A percentile compares a stretch with the other conserved stretches of the same genome.
phyloP scores from a whole-genome alignment of 2,888 invertebrate genomes.

The Heteromurus nitidus region DNA sequence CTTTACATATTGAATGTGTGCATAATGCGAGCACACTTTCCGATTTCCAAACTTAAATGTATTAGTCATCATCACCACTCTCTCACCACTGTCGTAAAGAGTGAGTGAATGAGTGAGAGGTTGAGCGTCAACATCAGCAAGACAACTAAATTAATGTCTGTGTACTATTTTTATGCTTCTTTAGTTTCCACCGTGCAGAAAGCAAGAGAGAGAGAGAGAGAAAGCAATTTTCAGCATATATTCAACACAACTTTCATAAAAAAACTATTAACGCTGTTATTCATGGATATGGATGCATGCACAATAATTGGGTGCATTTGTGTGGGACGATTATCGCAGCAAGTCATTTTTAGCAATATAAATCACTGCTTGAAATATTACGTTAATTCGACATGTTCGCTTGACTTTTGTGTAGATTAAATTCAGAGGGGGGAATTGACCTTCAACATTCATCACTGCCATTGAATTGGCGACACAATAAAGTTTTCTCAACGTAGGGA shows the following conservation, averaged over 20 bases:
- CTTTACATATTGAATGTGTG: not conserved
- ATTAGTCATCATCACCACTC: not conserved
- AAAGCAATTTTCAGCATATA: no score
- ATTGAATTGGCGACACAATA: not conserved
- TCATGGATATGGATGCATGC: no score
- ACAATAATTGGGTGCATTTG: no score
- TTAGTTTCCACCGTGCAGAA: no score
- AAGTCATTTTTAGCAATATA: not conserved
- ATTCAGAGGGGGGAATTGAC: not conserved
- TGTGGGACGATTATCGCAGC: not conserved
- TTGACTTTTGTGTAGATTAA: not conserved
- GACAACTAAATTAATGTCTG: not conserved
- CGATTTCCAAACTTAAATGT: not conserved
- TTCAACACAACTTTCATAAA: no score
- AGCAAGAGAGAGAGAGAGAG: no score
- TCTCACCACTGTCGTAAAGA: not conserved
- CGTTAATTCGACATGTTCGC: not conserved
- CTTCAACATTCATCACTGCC: constrained; percentile 12
- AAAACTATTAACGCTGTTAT: not conserved
- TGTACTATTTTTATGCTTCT: not conserved
- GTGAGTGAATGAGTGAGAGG: no score
- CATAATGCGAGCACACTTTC: not conserved
- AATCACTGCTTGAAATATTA: no score
- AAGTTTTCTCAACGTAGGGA: not conserved
- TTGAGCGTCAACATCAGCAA: no score